phyloP scores from a whole-genome alignment of 1,140 invertebrate genomes.

The Gyrodactylus bullatarudis region DNA sequence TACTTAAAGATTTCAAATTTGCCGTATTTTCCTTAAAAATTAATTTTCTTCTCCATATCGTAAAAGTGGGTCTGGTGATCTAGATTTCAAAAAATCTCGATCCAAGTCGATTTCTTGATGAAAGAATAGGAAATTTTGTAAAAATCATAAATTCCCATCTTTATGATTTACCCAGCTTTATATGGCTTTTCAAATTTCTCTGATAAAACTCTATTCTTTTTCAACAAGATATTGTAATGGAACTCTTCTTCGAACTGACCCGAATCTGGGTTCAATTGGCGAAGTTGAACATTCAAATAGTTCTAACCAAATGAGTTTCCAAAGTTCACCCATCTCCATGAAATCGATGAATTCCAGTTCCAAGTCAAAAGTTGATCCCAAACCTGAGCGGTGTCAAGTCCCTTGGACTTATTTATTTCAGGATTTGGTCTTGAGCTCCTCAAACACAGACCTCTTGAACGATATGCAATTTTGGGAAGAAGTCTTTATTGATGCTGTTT shows the following conservation, averaged over 20 bases:
- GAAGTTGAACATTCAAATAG: conserved; percentile 31
- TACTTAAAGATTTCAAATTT: too few relatives aligned
- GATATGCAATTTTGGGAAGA: conserved; percentile 89
- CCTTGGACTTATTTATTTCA: not conserved
- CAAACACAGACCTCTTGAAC: not conserved
- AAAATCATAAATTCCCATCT: too few relatives aligned
- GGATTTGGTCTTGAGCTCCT: not conserved
- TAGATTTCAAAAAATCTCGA: too few relatives aligned
- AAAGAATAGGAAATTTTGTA: too few relatives aligned
- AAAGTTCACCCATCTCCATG: not conserved
- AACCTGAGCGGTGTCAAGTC: not conserved
- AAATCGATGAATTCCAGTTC: not conserved
- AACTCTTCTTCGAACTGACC: not conserved
- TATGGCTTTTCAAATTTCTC: not conserved
- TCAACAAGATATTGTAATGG: not conserved
- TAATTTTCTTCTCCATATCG: too few relatives aligned
- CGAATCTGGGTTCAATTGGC: conserved; percentile 28
- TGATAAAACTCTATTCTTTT: not conserved
- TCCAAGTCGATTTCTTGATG: too few relatives aligned
- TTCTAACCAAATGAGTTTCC: not conserved
- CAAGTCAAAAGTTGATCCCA: not conserved
- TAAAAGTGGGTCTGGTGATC: too few relatives aligned
- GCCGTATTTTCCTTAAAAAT: too few relatives aligned
- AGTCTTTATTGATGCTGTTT: conserved; percentile 82
- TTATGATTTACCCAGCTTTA: too few relatives aligned